Evolutionary conservation across 2,797 vertebrate species (phyloP).

Genomic region (Coregonus ussuriensis): DNA sequence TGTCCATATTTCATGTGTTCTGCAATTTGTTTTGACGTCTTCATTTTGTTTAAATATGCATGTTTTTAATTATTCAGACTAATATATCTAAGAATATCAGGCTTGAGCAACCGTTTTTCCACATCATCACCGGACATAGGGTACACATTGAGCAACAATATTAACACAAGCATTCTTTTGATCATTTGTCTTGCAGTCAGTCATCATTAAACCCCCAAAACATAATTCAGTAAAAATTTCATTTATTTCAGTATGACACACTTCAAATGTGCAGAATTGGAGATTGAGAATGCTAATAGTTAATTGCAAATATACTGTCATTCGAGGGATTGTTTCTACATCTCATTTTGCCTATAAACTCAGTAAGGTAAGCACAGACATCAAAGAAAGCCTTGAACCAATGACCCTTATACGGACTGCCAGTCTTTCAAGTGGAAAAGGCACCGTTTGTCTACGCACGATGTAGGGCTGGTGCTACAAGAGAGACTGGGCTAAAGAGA

Average conservation of each 20-base stretch:
- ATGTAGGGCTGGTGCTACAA: background rate
- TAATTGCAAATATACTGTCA: background rate
- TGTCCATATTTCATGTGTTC: background rate
- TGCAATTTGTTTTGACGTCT: background rate
- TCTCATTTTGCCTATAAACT: background rate
- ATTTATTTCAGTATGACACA: conserved; percentile 8
- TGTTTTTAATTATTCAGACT: background rate
- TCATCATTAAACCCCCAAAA: background rate
- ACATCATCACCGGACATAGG: background rate
- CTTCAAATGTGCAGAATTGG: background rate
- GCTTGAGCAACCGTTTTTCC: background rate
- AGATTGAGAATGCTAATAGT: background rate
- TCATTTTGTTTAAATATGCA: background rate
- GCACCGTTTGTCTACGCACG: background rate
- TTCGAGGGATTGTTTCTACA: conserved; percentile 5
- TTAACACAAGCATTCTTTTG: background rate
- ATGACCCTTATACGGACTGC: background rate
- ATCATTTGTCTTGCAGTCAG: background rate
- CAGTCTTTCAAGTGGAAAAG: conserved; percentile 8
- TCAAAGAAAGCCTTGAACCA: background rate
- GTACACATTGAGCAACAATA: background rate
- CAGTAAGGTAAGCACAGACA: conserved; percentile 7
- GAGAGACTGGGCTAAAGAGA: background rate
- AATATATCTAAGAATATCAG: background rate
- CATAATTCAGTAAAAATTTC: background rate